phyloP scores from a whole-genome alignment of 2,113 vertebrate species.

The Xiphophorus couchianus region DNA sequence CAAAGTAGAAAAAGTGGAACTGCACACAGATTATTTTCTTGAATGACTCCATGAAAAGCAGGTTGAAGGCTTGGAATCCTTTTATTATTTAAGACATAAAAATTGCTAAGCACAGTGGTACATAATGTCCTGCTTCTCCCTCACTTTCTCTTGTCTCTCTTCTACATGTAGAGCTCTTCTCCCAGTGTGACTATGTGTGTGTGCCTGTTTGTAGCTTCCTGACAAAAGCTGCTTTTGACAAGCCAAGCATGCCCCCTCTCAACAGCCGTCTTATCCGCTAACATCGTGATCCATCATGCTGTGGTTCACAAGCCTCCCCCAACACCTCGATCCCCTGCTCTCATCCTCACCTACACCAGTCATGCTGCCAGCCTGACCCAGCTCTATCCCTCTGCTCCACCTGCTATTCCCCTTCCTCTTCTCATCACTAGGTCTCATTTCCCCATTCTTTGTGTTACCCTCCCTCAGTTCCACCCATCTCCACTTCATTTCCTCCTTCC shows the following conservation, averaged over 20 bases:
- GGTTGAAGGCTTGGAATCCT: conserved; percentile 56
- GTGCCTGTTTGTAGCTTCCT: conserved; percentile 33
- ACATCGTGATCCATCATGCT: conserved; percentile 72
- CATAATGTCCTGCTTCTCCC: conserved; percentile 38
- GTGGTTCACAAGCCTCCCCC: conserved; percentile 48
- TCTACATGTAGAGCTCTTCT: conserved; percentile 14
- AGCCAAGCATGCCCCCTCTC: conserved; percentile 58
- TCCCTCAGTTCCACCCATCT: conserved; percentile 38
- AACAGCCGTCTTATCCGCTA: conserved; percentile 65
- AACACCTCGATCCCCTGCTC: conserved; percentile 23
- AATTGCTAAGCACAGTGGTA: conserved; percentile 53
- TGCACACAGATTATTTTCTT: conserved; percentile 54
- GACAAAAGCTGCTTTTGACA: conserved; percentile 67
- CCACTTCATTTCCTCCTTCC: conserved; percentile 42
- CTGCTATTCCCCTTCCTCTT: conserved; percentile 35
- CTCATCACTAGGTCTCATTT: conserved; percentile 46
- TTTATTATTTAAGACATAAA: conserved; percentile 49
- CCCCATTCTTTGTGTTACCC: conserved; percentile 22
- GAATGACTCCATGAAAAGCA: conserved; percentile 57
- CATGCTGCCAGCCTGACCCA: conserved; percentile 46
- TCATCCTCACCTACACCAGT: conserved; percentile 53
- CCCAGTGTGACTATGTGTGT: conserved; percentile 24
- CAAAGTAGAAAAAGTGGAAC: conserved; percentile 23
- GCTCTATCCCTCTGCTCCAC: conserved; percentile 39
- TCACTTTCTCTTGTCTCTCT: conserved; percentile 17